Conservation (phyloP, 2,888 invertebrate genomes). For the Agrotis puta region DNA sequence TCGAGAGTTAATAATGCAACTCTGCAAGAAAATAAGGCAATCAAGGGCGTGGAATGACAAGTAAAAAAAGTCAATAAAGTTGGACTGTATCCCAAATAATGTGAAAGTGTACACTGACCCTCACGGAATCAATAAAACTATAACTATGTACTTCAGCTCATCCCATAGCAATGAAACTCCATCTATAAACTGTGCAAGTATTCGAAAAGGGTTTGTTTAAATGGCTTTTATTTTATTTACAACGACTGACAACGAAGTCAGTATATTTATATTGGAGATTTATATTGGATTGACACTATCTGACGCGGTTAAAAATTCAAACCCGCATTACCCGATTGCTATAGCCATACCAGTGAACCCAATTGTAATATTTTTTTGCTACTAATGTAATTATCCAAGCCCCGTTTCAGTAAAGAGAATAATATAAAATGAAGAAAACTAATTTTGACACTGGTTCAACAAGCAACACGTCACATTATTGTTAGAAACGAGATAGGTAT, state of each 20-base stretch:
- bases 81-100: not conserved
- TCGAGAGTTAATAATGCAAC: not conserved
- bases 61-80: not conserved
- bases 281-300: conserved; percentile 10
- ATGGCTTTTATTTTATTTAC: not conserved
- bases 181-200: not conserved
- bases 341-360: not conserved
- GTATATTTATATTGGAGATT: no score
- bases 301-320: conserved; percentile 15
- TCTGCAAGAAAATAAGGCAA: not conserved
- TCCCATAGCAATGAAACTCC: not conserved
- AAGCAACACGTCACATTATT: not conserved
- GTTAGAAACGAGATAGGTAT: not conserved
- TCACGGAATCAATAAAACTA: conserved; percentile 10
- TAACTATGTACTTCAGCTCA: conserved; percentile 11
- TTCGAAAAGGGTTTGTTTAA: not conserved
- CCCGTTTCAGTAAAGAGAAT: not conserved
- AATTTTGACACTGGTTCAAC: not conserved
- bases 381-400: not conserved
- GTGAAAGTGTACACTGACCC: not conserved
- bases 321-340: not conserved
- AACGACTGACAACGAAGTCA: conserved; percentile 11
- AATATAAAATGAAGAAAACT: not conserved
- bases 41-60: not conserved
- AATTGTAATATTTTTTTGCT: not conserved